Base-by-base conservation (phyloP, 2,113 vertebrate species). In the Calyptomena viridis region DNA sequence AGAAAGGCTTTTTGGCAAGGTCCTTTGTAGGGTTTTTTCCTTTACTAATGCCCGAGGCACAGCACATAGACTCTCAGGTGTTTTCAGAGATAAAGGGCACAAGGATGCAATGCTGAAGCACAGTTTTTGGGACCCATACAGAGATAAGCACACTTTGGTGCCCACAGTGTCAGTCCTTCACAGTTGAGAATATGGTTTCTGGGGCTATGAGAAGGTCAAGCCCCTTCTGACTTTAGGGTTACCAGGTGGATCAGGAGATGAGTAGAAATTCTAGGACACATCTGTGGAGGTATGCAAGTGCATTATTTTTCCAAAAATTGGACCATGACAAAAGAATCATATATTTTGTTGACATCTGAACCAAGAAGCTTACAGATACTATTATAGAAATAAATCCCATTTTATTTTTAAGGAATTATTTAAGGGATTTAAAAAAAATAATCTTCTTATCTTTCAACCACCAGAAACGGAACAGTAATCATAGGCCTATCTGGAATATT, bases 351-450 rank as follows among this genome's bases (percentile, higher is more conserved):
- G 52, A 75, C 89, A 81, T 31, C 23, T 8, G 63, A 81, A 76
- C 9, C 25, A 81, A 69, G 55, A 74, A 75, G 44, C 77, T 91
- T 94, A 55, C 18, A 71, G 80, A 62, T 62, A 33, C 13, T 42
- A 68, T 28, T 52, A 64, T 4, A 5, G 37, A 84, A 89, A 78
- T 87, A 84, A 93, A 87, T 89, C 35, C 27, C 15, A 81, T 87
- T 93, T 91, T 87, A 84, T 87, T 94, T 91, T 81, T 39, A 71
- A 89, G 64, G 64, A 92, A 58, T 56, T 85, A 82, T 64, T 75
- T 77, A 53, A 77, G 44, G n/a, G 46, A 56, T 90, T 90, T 56
- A 2, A 0, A 47, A 76, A 56, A 59, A 50, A 52, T 40, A 73
- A 66, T 64, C 71, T 50, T 76, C 53, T 90, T 47, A 69, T 83